A percentile compares a stretch with the other conserved stretches of the same genome.
Evolutionary conservation across 2,888 invertebrate species (phyloP).

Genomic region (Lordiphosa andalusiaca): DNA sequence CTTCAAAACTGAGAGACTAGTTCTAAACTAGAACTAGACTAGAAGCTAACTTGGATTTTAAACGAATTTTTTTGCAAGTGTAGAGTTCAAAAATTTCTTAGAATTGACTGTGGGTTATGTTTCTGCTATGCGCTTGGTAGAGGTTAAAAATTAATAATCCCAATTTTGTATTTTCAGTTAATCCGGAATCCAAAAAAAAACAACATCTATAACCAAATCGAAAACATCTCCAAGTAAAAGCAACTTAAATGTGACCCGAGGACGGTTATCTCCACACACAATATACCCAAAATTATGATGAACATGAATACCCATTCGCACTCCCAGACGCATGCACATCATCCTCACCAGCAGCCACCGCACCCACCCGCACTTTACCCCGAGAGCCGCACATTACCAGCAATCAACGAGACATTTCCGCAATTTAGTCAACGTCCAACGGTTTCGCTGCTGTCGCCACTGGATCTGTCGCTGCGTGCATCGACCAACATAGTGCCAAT

Average conservation of each 20-base stretch:
- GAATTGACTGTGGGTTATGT: too few relatives aligned
- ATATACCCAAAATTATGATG: slow-evolving; percentile 26
- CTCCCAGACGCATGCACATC: slow-evolving; percentile 6
- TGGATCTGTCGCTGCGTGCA: slow-evolving; percentile 78
- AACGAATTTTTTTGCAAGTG: too few relatives aligned
- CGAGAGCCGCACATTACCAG: slow-evolving; percentile 76
- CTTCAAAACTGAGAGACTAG: too few relatives aligned
- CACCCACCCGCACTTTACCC: slow-evolving; percentile 50
- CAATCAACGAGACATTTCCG: slow-evolving; percentile 79
- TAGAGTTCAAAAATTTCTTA: too few relatives aligned
- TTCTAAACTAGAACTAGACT: too few relatives aligned
- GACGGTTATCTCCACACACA: background rate
- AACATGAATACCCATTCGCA: slow-evolving; percentile 32
- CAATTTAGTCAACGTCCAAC: slow-evolving; percentile 74
- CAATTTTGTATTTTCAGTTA: too few relatives aligned
- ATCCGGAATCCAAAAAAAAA: too few relatives aligned
- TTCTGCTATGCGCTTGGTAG: too few relatives aligned
- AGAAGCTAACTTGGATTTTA: too few relatives aligned
- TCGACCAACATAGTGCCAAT: slow-evolving; percentile 78
- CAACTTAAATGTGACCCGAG: slow-evolving; percentile 17
- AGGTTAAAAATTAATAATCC: too few relatives aligned
- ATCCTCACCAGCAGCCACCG: slow-evolving; percentile 5
- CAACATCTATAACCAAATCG: too few relatives aligned
- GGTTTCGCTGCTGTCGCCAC: slow-evolving; percentile 75
- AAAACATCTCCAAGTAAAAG: background rate